Conservation (phyloP, 2,113 vertebrate genomes). For the Dolichotis patagonum region DNA sequence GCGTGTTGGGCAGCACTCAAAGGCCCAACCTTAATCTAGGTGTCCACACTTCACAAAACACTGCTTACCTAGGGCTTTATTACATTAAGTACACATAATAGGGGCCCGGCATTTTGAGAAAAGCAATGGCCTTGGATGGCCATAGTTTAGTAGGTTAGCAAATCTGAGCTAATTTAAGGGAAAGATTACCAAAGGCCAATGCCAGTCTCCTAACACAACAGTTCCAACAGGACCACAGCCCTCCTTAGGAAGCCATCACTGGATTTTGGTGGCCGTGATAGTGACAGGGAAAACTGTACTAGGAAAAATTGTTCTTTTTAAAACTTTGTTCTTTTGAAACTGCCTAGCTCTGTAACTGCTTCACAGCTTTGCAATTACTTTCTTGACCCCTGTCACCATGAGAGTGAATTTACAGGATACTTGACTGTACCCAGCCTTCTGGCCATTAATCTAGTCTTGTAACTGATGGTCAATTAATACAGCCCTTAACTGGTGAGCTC, state of each 20-base stretch:
- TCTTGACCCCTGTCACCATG: no score
- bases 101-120: not conserved
- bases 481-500: no score
- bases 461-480: no score
- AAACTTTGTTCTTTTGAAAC: no score
- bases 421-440: no score
- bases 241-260: not conserved
- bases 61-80: not conserved
- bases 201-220: rapidly evolving
- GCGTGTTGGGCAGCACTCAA: not conserved
- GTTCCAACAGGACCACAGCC: not conserved
- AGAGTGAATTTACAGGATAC: no score
- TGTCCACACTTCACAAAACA: not conserved
- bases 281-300: no score
- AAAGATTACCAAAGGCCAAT: not conserved
- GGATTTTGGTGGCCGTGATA: not conserved
- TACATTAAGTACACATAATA: not conserved
- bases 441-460: no score
- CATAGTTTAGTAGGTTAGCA: not conserved
- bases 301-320: no score
- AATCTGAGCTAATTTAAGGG: not conserved
- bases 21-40: not conserved
- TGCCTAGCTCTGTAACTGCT: no score
- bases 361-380: no score
- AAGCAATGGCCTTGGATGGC: not conserved